Conservation (phyloP, 2,888 invertebrate species). For the Boloria euphrosyne region DNA sequence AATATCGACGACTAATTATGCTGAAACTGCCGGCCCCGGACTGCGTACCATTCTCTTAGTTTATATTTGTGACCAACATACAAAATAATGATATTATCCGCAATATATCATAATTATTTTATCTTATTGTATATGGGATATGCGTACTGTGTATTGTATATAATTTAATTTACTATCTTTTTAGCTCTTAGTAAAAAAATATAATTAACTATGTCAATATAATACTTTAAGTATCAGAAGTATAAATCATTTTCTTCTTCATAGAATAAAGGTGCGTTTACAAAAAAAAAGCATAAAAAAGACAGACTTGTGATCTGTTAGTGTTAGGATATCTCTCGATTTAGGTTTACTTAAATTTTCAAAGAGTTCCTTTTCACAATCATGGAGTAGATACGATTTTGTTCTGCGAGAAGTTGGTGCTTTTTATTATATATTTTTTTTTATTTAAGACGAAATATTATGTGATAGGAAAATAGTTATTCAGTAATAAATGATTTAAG, state of each 20-base stretch:
- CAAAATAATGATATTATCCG: no score
- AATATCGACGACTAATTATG: no score
- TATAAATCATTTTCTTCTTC: neutral
- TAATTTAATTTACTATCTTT: no score
- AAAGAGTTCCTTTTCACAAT: slow-evolving; percentile 15
- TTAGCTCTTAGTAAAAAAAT: neutral
- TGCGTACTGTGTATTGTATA: no score
- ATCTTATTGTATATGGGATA: no score
- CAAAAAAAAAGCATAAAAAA: neutral
- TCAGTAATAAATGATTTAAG: no score
- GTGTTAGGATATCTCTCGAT: slow-evolving; percentile 12
- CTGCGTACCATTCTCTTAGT: no score
- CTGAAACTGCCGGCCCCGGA: no score
- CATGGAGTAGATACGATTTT: slow-evolving; percentile 1
- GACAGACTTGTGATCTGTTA: neutral
- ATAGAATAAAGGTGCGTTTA: slow-evolving; percentile 8
- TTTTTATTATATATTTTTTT: neutral
- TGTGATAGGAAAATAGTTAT: no score
- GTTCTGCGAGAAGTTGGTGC: slow-evolving; percentile 1
- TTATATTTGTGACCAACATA: no score
- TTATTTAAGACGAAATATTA: neutral
- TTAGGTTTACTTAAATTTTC: slow-evolving; percentile 17
- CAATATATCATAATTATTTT: no score
- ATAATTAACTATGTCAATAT: neutral
- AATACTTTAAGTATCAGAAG: neutral